Percentiles rank a stretch among this genome's conserved stretches.
These are phyloP conservation scores for Mesoligia furuncula DNA, from an alignment of 2,888 invertebrate genomes.

Conservation along the genomic window DNA sequence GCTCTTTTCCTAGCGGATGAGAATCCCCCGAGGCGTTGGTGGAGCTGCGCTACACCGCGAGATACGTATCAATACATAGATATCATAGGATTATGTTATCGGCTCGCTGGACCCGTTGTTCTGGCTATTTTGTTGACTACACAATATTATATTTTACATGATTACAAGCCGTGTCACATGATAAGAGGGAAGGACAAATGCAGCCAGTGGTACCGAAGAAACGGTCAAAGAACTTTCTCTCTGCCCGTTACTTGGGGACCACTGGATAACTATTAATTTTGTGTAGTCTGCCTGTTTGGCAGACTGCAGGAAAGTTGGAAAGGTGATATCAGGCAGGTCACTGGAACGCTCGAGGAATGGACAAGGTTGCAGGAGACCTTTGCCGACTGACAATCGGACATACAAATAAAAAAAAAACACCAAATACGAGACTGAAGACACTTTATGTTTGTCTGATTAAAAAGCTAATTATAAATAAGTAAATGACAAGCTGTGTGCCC, in stretches of 20 bases:
- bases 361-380: background rate
- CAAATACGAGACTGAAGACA: too few species aligned
- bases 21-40: conserved; percentile 23
- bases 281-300: background rate
- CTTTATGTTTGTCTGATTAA: background rate
- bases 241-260: too few species aligned
- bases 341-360: background rate
- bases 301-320: background rate
- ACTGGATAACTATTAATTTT: too few species aligned
- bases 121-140: background rate
- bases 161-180: background rate
- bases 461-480: background rate
- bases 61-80: conserved; percentile 20
- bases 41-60: conserved; percentile 14
- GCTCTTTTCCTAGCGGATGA: conserved; percentile 28
- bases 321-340: background rate
- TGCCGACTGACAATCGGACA: background rate
- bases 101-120: background rate
- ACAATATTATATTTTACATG: background rate
- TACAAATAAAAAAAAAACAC: background rate
- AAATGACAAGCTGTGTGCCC: background rate
- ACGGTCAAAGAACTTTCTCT: background rate
- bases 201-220: background rate
- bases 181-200: background rate
- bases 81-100: conserved; percentile 17